These are phyloP conservation scores for Aphelenchoides fujianensis DNA, from an alignment of 1,140 invertebrate species.

Conservation along the genomic window DNA sequence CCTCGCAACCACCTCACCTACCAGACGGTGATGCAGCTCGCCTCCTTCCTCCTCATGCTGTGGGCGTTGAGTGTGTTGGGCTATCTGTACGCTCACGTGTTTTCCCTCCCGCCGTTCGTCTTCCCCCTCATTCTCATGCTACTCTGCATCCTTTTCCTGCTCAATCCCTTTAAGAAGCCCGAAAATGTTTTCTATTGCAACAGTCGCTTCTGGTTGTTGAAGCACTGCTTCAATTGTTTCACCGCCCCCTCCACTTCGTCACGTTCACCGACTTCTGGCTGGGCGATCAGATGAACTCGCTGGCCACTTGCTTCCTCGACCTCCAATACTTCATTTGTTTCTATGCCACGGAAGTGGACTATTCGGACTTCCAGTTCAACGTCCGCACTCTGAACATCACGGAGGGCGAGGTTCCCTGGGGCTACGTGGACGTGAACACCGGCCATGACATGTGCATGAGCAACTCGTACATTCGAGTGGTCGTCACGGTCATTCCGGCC, in stretches of 20 bases:
- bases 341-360: constrained; percentile 64
- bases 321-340: constrained; percentile 82
- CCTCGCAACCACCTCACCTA: constrained; percentile 89
- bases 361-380: constrained; percentile 47
- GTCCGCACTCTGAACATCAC: constrained; percentile 54
- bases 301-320: constrained; percentile 83
- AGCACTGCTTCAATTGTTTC: constrained; percentile 65
- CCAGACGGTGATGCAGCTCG: constrained; percentile 92
- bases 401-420: constrained; percentile 55
- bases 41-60: constrained; percentile 86
- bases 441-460: constrained; percentile 63
- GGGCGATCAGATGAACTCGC: constrained; percentile 93
- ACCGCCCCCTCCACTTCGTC: constrained; percentile 91
- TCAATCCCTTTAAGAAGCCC: constrained; percentile 74
- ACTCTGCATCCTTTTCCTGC: constrained; percentile 80
- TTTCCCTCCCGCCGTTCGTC: constrained; percentile 85
- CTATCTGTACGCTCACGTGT: constrained; percentile 75
- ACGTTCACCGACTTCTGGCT: constrained; percentile 99
- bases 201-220: constrained; percentile 72
- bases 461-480: constrained; percentile 68
- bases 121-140: constrained; percentile 81
- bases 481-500: constrained; percentile 85
- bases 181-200: constrained; percentile 81
- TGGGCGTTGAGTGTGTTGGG: constrained; percentile 79
- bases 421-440: constrained; percentile 51